phyloP scores from a whole-genome alignment of 2,113 vertebrate genomes.

The Beaufortia kweichowensis region DNA sequence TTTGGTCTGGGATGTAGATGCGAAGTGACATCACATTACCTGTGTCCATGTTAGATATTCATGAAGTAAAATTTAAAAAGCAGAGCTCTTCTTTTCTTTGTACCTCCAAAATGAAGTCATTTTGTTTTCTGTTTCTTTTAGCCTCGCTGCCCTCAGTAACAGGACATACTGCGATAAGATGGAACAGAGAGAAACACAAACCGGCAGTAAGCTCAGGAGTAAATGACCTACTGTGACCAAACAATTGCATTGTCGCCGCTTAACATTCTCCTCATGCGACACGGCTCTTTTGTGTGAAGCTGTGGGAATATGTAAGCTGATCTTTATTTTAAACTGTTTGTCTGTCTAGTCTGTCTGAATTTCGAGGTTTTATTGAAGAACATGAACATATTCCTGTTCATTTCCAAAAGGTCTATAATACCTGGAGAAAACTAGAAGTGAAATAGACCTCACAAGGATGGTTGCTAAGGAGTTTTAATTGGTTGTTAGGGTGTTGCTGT shows the following conservation, averaged over 20 bases:
- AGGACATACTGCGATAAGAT: neutral
- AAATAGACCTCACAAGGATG: no score
- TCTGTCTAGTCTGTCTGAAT: constrained; percentile 1
- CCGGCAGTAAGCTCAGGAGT: constrained; percentile 6
- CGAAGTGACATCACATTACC: constrained; percentile 8
- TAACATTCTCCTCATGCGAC: constrained; percentile 58
- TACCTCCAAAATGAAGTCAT: constrained; percentile 56
- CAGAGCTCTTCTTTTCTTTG: constrained; percentile 51
- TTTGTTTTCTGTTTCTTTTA: constrained; percentile 54
- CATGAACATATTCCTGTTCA: no score
- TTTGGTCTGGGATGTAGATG: neutral
- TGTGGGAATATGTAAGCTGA: constrained; percentile 58
- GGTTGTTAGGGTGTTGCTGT: no score
- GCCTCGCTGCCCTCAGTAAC: constrained; percentile 26
- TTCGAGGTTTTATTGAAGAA: no score
- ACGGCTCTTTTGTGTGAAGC: constrained; percentile 53
- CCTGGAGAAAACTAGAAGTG: no score
- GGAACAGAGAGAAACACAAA: neutral
- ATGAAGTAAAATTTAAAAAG: constrained; percentile 66
- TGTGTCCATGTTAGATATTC: constrained; percentile 64
- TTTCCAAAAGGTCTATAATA: no score
- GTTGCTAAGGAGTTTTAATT: no score
- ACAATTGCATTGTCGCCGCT: constrained; percentile 53
- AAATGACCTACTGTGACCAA: constrained; percentile 50
- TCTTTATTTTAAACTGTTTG: constrained; percentile 40